Conservation (phyloP, 2,797 vertebrate genomes). For the Rousettus madagascariensis region DNA sequence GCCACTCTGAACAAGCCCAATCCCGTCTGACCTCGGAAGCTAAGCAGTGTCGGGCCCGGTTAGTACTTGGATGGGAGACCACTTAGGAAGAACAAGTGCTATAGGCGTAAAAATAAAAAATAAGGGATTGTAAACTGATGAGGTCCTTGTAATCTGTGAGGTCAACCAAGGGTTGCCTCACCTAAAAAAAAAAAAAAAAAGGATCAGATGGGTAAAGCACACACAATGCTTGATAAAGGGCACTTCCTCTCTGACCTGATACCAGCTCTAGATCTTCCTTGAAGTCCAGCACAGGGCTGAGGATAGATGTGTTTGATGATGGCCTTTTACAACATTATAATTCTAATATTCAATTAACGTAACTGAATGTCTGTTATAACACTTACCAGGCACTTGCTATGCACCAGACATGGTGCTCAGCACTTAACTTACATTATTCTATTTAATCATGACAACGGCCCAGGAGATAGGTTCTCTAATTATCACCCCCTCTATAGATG, state of each 20-base stretch:
- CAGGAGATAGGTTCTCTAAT: constrained; percentile 51
- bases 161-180: too few relatives aligned
- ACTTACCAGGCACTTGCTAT: constrained; percentile 59
- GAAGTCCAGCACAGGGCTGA: constrained; percentile 4
- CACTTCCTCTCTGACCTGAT: background rate
- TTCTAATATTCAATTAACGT: constrained; percentile 64
- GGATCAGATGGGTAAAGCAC: background rate
- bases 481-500: background rate
- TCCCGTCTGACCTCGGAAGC: too few relatives aligned
- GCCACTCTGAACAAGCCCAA: too few relatives aligned
- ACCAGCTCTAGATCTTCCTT: background rate
- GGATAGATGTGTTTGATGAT: constrained; percentile 41
- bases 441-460: constrained; percentile 58
- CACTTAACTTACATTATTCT: constrained; percentile 61
- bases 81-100: too few relatives aligned
- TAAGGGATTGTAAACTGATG: too few relatives aligned
- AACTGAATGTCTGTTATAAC: constrained; percentile 49
- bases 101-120: too few relatives aligned
- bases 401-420: constrained; percentile 51
- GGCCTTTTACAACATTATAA: constrained; percentile 55
- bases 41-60: too few relatives aligned
- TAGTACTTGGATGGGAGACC: too few relatives aligned
- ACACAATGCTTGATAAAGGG: background rate
- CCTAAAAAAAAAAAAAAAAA: too few relatives aligned
- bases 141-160: too few relatives aligned